Evolutionary conservation across 2,113 vertebrate genomes (phyloP).

Genomic region (Saccopteryx leptura): DNA sequence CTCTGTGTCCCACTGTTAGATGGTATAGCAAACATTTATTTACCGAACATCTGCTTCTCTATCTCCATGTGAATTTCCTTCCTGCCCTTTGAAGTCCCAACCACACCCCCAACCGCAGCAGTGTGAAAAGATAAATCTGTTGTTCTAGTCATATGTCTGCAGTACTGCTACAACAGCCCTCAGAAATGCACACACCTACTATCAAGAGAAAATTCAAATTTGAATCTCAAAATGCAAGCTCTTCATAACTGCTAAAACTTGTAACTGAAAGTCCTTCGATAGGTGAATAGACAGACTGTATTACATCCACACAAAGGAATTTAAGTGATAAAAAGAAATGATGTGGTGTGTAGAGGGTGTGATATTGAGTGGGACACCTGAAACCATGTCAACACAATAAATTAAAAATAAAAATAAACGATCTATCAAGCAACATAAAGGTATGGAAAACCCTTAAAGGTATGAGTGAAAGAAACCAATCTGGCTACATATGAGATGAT

Average conservation of each 20-base stretch:
- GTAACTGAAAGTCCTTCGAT: not conserved
- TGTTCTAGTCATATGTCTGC: not conserved
- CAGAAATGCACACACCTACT: not conserved
- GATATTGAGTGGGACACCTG: no score
- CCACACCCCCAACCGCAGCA: not conserved
- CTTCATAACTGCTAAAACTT: not conserved
- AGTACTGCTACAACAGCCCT: not conserved
- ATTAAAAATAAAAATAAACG: conserved; percentile 4
- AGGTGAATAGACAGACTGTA: not conserved
- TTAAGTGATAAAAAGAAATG: conserved; percentile 35
- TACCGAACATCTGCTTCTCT: not conserved
- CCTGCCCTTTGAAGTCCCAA: not conserved
- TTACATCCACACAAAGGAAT: not conserved
- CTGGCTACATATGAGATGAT: not conserved
- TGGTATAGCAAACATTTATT: not conserved
- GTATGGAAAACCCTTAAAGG: not conserved
- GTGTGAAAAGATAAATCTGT: not conserved
- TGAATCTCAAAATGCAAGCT: conserved; percentile 34
- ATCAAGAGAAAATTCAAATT: conserved; percentile 6
- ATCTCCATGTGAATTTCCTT: not conserved
- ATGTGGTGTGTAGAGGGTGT: no score
- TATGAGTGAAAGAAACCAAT: not conserved
- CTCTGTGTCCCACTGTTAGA: not conserved
- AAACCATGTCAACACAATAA: no score
- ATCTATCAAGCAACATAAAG: not conserved